These are phyloP conservation scores for Ophioninae sp. DNA, from an alignment of 2,888 invertebrate genomes.

Conservation along the genomic window DNA sequence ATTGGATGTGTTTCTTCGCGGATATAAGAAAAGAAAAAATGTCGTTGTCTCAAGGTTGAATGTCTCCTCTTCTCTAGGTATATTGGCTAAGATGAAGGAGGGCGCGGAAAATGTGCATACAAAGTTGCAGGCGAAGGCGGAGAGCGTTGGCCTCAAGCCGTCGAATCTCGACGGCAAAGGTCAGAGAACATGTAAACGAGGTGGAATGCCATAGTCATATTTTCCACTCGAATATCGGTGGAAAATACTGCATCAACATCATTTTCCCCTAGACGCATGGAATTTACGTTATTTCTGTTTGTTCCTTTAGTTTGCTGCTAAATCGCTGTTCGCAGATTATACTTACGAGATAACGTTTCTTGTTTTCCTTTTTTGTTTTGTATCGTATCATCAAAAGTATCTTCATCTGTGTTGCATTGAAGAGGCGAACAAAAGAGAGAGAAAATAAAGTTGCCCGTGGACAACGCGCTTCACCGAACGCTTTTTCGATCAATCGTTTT, in stretches of 20 bases:
- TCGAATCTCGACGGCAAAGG: slow-evolving; percentile 80
- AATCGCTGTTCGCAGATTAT: slow-evolving; percentile 14
- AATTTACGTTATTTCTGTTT: neutral
- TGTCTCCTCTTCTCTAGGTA: slow-evolving; percentile 83
- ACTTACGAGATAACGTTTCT: neutral
- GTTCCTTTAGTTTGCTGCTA: slow-evolving; percentile 28
- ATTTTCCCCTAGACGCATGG: slow-evolving; percentile 53
- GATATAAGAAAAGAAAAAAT: slow-evolving; percentile 3
- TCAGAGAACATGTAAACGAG: slow-evolving; percentile 71
- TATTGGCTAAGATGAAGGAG: slow-evolving; percentile 97
- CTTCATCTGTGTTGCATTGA: neutral
- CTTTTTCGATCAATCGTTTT: neutral
- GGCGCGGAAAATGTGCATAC: slow-evolving; percentile 97
- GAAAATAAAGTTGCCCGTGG: neutral
- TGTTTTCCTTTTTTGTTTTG: neutral
- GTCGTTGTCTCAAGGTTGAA: slow-evolving; percentile 45
- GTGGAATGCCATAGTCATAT: neutral
- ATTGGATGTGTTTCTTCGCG: slow-evolving; percentile 12
- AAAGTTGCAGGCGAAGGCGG: slow-evolving; percentile 96
- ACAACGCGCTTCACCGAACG: neutral
- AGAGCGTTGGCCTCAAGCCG: slow-evolving; percentile 86
- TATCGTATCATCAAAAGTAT: neutral
- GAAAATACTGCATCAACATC: neutral
- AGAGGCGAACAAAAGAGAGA: neutral
- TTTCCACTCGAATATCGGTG: neutral